phyloP scores from a whole-genome alignment of 2,797 vertebrate species.

The Thunnus albacares region DNA sequence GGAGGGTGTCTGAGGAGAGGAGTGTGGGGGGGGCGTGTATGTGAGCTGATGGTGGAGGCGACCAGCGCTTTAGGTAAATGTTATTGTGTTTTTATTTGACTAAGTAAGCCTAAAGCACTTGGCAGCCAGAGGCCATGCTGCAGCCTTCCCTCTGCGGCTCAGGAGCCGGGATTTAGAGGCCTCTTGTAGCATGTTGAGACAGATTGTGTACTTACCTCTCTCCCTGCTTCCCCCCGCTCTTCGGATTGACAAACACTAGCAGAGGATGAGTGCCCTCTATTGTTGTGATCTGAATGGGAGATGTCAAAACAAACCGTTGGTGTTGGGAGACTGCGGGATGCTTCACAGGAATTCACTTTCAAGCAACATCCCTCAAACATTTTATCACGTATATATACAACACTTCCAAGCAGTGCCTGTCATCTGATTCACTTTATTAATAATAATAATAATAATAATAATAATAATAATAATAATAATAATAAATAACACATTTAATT shows the following conservation, averaged over 20 bases:
- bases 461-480: no score
- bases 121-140: conserved; percentile 54
- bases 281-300: conserved; percentile 91
- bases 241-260: conserved; percentile 97
- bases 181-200: conserved; percentile 68
- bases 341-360: conserved; percentile 80
- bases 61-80: conserved; percentile 49
- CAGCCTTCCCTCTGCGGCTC: conserved; percentile 39
- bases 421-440: conserved; percentile 27
- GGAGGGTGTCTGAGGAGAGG: conserved; percentile 35
- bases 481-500: no score
- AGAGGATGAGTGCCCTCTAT: conserved; percentile 95
- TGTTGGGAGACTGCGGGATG: conserved; percentile 78
- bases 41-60: conserved; percentile 24
- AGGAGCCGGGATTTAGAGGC: conserved; percentile 60
- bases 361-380: conserved; percentile 65
- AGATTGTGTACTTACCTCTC: conserved; percentile 89
- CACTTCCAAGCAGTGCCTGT: conserved; percentile 61
- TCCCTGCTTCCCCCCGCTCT: conserved; percentile 97
- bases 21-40: neutral
- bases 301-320: conserved; percentile 80
- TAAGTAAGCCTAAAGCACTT: conserved; percentile 54
- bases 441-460: no score
- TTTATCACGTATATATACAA: conserved; percentile 33
- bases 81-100: conserved; percentile 70